Percentiles rank a stretch among this genome's conserved stretches.
phyloP scores from a whole-genome alignment of 2,888 invertebrate species.

The Drosophila longiperda region DNA sequence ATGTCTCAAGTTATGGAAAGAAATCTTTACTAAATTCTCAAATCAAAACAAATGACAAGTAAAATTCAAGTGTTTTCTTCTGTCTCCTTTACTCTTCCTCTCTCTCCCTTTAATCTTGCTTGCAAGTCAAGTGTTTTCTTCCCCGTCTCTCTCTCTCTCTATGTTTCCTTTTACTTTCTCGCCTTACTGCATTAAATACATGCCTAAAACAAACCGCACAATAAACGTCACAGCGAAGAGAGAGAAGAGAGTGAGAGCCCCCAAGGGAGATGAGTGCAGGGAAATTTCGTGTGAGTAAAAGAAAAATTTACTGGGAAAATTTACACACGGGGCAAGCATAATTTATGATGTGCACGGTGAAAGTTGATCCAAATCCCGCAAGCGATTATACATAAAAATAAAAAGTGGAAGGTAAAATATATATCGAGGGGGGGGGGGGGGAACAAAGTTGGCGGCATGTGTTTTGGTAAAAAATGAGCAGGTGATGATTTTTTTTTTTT shows the following conservation, averaged over 20 bases:
- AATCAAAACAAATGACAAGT: not conserved
- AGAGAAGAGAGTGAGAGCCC: slow-evolving; percentile 42
- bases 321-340: slow-evolving; percentile 45
- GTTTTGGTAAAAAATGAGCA: slow-evolving; percentile 54
- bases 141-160: not conserved
- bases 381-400: slow-evolving; percentile 55
- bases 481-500: slow-evolving; percentile 30
- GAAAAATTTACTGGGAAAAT: slow-evolving; percentile 40
- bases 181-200: slow-evolving; percentile 62
- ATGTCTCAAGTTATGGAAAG: not conserved
- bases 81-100: not conserved
- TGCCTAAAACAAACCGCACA: slow-evolving; percentile 69
- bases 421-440: slow-evolving; percentile 6
- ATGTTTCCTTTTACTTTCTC: not conserved
- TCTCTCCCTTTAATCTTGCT: not conserved
- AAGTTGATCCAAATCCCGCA: slow-evolving; percentile 78
- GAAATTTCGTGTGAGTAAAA: slow-evolving; percentile 58
- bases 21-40: not conserved
- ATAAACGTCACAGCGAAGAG: slow-evolving; percentile 65
- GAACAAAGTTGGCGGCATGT: slow-evolving; percentile 34
- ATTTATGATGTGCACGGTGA: slow-evolving; percentile 76
- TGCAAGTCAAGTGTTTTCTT: slow-evolving; percentile 10
- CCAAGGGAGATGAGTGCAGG: slow-evolving; percentile 51
- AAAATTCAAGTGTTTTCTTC: slow-evolving; percentile 14
- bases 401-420: slow-evolving; percentile 23